Conservation (phyloP, 2,797 vertebrate species). For the Limnodromus scolopaceus region DNA sequence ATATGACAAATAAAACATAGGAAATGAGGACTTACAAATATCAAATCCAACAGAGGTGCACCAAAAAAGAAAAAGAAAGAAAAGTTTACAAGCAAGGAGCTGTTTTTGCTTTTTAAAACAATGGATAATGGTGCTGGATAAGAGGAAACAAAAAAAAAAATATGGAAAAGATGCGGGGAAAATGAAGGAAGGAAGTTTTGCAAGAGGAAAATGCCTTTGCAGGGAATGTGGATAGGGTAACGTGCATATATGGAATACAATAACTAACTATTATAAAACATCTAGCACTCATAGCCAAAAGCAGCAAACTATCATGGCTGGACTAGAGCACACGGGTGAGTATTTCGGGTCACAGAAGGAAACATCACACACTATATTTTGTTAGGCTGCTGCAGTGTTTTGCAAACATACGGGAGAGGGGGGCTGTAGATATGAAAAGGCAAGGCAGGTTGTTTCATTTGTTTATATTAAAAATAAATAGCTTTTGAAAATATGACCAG, state of each 20-base stretch:
- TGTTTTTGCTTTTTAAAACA: neutral
- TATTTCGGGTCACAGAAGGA: neutral
- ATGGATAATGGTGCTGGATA: neutral
- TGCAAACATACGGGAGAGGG: neutral
- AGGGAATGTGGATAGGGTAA: neutral
- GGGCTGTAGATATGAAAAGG: neutral
- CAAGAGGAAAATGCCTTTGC: conserved; percentile 32
- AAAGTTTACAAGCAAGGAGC: neutral
- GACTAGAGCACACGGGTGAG: neutral
- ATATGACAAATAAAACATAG: neutral
- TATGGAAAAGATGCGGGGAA: neutral
- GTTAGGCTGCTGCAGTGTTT: conserved; percentile 36
- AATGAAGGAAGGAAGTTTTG: conserved; percentile 3
- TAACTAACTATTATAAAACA: neutral
- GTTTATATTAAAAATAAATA: conserved; percentile 42
- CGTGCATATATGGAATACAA: neutral
- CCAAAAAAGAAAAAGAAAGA: neutral
- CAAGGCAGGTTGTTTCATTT: conserved; percentile 15
- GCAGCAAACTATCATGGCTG: neutral
- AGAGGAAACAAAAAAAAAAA: neutral
- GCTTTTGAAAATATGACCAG: neutral
- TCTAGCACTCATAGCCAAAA: neutral
- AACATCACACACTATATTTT: neutral
- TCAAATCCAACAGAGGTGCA: neutral
- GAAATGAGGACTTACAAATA: neutral